phyloP scores from a whole-genome alignment of 2,888 invertebrate genomes.

The Lepidochrysops patricia region DNA sequence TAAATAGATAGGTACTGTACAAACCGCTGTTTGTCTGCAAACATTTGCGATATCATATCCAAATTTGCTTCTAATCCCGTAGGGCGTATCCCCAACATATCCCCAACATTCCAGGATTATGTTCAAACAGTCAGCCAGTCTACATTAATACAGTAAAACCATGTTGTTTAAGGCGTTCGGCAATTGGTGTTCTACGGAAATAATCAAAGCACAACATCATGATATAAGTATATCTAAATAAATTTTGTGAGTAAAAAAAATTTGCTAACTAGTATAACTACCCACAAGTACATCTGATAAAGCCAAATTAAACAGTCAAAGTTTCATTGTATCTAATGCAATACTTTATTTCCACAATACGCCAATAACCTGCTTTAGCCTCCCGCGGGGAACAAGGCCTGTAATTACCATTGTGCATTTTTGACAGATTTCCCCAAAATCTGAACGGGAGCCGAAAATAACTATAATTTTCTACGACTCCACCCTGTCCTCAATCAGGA shows the following conservation, averaged over 20 bases:
- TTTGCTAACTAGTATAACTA: too few species aligned
- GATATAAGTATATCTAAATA: too few species aligned
- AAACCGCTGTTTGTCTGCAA: conserved; percentile 24
- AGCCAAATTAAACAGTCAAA: not conserved
- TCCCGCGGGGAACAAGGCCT: conserved; percentile 46
- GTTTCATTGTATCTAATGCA: not conserved
- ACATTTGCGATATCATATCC: conserved; percentile 47
- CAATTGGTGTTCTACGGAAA: too few species aligned
- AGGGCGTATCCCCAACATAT: conserved; percentile 17
- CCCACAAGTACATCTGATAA: too few species aligned
- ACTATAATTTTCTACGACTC: conserved; percentile 60
- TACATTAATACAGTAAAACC: not conserved
- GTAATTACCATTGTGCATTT: conserved; percentile 62
- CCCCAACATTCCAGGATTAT: not conserved
- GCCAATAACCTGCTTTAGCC: not conserved
- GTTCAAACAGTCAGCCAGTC: not conserved
- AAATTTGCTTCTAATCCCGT: conserved; percentile 47
- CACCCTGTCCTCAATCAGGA: conserved; percentile 68
- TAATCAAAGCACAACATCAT: too few species aligned
- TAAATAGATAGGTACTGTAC: not conserved
- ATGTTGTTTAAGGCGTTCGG: not conserved
- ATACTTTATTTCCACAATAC: not conserved
- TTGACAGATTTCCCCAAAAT: conserved; percentile 63
- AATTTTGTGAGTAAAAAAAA: too few species aligned
- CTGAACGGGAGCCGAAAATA: conserved; percentile 58